Percentiles rank a stretch among this genome's conserved stretches.
Conservation (phyloP, 2,113 vertebrate species). For the Tursiops truncatus region DNA sequence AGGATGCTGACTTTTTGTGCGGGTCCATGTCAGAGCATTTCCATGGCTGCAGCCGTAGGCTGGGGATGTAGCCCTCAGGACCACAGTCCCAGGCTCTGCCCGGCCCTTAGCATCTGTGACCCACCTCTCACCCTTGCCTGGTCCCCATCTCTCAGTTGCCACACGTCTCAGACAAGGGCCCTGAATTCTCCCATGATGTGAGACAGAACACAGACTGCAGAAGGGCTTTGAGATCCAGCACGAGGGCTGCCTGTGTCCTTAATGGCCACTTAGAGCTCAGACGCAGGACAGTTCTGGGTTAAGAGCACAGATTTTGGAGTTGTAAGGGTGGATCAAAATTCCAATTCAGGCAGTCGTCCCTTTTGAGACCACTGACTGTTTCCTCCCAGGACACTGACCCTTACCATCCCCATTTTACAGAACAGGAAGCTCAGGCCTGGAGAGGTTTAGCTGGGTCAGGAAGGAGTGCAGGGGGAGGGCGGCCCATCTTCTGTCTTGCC, state of each 20-base stretch:
- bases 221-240: not conserved
- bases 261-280: not conserved
- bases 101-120: not conserved
- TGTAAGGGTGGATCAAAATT: not conserved
- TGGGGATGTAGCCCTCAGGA: not conserved
- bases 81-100: not conserved
- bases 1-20: not conserved
- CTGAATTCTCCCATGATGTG: not conserved
- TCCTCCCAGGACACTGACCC: no score
- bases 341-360: not conserved
- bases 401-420: no score
- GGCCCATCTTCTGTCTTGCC: no score
- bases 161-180: not conserved
- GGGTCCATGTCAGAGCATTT: not conserved
- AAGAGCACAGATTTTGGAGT: not conserved
- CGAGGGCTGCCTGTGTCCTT: no score
- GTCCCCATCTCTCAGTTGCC: not conserved
- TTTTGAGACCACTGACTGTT: no score
- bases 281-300: not conserved
- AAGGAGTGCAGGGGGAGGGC: no score
- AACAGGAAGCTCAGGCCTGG: no score
- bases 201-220: not conserved
- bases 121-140: rapidly evolving
- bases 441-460: no score
- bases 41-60: not conserved